Evolutionary conservation across 2,888 invertebrate genomes (phyloP), one percentile per base, ranked within the genome.

Genomic region (Lepidocyrtoides sp.): DNA sequence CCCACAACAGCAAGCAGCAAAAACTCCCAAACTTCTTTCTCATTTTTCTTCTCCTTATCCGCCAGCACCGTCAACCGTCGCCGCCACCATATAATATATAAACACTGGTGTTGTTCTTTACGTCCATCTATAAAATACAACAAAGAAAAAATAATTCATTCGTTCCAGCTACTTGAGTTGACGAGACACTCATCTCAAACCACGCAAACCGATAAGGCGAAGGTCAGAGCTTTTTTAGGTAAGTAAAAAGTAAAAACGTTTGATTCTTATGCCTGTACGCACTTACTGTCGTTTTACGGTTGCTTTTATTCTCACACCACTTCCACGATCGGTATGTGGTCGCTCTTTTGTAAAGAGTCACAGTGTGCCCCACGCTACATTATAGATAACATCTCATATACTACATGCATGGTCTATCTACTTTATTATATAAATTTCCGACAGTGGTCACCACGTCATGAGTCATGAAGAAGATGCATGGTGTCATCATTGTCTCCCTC

Each of bases 201-300:
- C 32, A 69, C 29, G 26, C 60, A 60, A 26, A 66, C n/a, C 29
- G 66, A 60, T 66, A 32, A 66, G 32, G 32, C 3, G 66, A 66
- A 66, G 51, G 69, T 48, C 44, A 51, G 32, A 63, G 69, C 69
- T 84, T 51, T 79, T 84, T 69, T 84, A 72, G 69, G 84, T 84
- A 84, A 84, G 84, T 69, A 20, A 51, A 44, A 66, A 26, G 32
- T 48, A 36, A 82, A 82, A n/a, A n/a, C n/a, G n/a, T n/a, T n/a
- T n/a, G n/a, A n/a, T n/a, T 66, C 44, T 83, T 44, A 36, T 83
- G 83, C 36, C 36, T 36, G 48, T 84, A 54, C 72, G 44, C 66
- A 66, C 26, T 63, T 8, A 7, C 66, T 83, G 79, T 23, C 84
- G 41, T 32, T 84, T 57, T 51, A 26, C 60, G 36, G 66, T 44